Evolutionary conservation across 2,797 vertebrate genomes (phyloP).

Genomic region (Sebastes hubbsi): DNA sequence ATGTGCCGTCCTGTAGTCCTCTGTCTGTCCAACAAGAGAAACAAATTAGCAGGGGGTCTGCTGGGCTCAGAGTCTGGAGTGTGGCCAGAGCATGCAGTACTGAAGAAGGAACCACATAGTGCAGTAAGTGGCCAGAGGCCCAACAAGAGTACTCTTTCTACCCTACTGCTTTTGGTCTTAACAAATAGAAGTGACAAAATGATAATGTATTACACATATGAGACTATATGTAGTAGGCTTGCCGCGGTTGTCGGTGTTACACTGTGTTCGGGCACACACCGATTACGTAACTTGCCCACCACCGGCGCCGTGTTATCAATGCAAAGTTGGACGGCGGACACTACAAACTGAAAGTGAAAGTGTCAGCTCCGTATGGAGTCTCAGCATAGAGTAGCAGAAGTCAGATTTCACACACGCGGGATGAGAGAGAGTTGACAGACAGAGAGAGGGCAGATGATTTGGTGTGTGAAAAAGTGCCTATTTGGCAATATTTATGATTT

Average conservation of each 20-base stretch:
- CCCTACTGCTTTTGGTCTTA: neutral
- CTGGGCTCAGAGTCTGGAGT: slow-evolving; percentile 36
- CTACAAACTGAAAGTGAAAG: too few species aligned
- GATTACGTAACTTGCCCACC: neutral
- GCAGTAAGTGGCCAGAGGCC: slow-evolving; percentile 6
- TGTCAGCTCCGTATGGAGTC: too few species aligned
- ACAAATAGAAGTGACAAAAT: neutral
- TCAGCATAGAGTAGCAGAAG: too few species aligned
- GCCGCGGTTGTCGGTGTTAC: too few species aligned
- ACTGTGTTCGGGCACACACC: too few species aligned
- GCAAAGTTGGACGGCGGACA: too few species aligned
- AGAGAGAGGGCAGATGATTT: neutral
- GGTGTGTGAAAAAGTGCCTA: neutral
- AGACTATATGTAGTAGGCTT: neutral
- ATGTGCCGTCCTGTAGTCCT: slow-evolving; percentile 24
- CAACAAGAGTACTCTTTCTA: neutral
- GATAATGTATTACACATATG: neutral
- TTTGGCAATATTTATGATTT: neutral
- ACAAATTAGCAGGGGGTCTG: slow-evolving; percentile 38
- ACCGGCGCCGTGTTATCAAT: too few species aligned
- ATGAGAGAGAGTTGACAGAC: too few species aligned
- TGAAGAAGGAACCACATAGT: neutral
- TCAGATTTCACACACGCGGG: too few species aligned
- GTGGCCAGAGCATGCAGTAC: slow-evolving; percentile 21
- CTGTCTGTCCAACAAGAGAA: slow-evolving; percentile 33